Evolutionary conservation across 2,797 vertebrate species (phyloP), one percentile per base, ranked within the genome.

Genomic region (Fistularia tabacaria): DNA sequence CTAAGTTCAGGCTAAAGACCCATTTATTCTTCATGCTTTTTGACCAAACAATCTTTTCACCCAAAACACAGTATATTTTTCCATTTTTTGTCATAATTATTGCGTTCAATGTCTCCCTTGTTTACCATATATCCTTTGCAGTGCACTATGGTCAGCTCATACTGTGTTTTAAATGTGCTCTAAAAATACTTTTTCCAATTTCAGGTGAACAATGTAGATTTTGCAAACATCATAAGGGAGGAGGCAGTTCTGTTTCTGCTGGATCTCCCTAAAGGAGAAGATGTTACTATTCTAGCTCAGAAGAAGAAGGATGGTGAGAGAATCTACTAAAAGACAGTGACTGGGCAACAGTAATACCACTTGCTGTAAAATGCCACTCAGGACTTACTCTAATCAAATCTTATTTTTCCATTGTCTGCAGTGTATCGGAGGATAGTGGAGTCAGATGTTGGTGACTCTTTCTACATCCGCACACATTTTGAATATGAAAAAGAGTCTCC

Each of bases 401-500:
- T n/a, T 10, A 12, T 36, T 10, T 50, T 14, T 15, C 9, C 48
- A 6, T 43, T 3, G 1, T 71, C 64, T 81, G n/a, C 69, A 98
- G 97, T 98, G 73, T 99, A 99, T 79, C 93, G 95, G 14, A 93
- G 93, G 49, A 98, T 99, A 67, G 96, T 98, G 55, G 97, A 99
- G 65, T 99, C 96, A 0, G 97, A 98, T 43, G 96, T 99, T 10
- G 97, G 96, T 0, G 97, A 99, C 81, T 99, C 97, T 15, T 99
- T 99, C 87, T 99, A 99, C 83, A 99, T 99, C 72, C 90, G 97
- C 76, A 99, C 97, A 13, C 97, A 99, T 77, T 99, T 99, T 86
- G 97, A 99, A 71, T 98, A 99, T 3, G 97, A 99, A 78, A 99
- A 99, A 59, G 97, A 99, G 73, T 98, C 97, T 54, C 97, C 96